Evolutionary conservation across 2,113 vertebrate genomes (phyloP).

Genomic region (Passer montanus): DNA sequence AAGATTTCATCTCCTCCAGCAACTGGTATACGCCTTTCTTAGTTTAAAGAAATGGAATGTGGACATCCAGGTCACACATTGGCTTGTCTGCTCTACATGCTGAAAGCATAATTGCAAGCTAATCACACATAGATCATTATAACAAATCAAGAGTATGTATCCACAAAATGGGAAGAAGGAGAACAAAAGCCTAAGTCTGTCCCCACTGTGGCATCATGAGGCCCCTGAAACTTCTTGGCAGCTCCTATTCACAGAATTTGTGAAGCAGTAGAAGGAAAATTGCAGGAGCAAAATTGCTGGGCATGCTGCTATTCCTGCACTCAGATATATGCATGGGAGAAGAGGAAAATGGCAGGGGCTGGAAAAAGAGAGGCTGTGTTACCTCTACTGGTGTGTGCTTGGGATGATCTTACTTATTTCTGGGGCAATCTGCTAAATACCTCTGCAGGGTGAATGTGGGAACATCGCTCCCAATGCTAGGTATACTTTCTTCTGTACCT

Average conservation of each 20-base stretch:
- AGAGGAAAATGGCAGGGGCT: not conserved
- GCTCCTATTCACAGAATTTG: not conserved
- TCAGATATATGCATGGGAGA: fast-evolving
- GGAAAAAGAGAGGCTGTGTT: not conserved
- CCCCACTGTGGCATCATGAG: not conserved
- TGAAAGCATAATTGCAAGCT: not conserved
- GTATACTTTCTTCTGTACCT: not conserved
- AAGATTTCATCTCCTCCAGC: not conserved
- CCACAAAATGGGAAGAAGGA: not conserved
- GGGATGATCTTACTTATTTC: not conserved
- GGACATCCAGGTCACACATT: not conserved
- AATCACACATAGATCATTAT: not conserved
- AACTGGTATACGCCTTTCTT: not conserved
- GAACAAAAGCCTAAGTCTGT: not conserved
- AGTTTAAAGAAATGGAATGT: not conserved
- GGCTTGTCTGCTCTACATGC: not conserved
- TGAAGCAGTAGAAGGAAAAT: not conserved
- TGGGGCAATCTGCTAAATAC: not conserved
- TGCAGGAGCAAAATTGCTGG: not conserved
- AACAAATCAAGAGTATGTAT: not conserved
- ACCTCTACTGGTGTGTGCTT: not conserved
- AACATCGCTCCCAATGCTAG: not conserved
- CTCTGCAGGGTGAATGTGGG: not conserved
- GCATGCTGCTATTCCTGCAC: not conserved
- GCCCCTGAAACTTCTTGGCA: not conserved